phyloP scores from a whole-genome alignment of 2,888 invertebrate species.

The Sturmia bella region DNA sequence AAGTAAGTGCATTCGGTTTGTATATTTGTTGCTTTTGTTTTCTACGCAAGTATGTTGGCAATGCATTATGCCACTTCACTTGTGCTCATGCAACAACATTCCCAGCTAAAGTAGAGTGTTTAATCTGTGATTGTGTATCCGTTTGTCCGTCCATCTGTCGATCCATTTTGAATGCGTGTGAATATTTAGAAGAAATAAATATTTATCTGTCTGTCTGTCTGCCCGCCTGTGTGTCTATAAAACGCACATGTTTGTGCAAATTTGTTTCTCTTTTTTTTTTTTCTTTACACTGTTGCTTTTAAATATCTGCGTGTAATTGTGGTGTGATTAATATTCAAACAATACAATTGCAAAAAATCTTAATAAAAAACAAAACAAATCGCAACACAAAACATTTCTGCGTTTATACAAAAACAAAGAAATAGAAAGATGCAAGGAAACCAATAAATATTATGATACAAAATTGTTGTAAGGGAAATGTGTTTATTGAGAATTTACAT shows the following conservation, averaged over 20 bases:
- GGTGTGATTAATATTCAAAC: constrained; percentile 66
- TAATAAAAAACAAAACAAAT: constrained; percentile 10
- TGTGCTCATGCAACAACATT: constrained; percentile 23
- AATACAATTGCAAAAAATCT: constrained; percentile 37
- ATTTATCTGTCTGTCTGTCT: constrained; percentile 7
- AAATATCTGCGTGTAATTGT: constrained; percentile 51
- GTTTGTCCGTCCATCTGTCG: neutral
- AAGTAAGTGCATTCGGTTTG: constrained; percentile 56
- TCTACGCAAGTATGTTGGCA: constrained; percentile 39
- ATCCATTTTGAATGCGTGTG: constrained; percentile 30
- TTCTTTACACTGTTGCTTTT: constrained; percentile 12
- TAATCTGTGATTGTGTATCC: constrained; percentile 6
- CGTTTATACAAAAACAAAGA: neutral
- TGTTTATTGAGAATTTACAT: too few species aligned
- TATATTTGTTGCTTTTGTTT: constrained; percentile 36
- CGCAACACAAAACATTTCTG: neutral
- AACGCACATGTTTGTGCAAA: neutral
- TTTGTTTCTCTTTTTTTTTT: neutral
- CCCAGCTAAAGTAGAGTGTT: constrained; percentile 14
- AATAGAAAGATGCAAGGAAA: too few species aligned
- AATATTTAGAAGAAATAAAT: constrained; percentile 39
- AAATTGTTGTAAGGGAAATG: too few species aligned
- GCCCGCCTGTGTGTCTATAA: neutral
- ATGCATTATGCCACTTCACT: constrained; percentile 56
- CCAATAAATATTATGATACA: constrained; percentile 26